Conservation (phyloP, 1,140 invertebrate genomes). For the Micrasema minimum region DNA sequence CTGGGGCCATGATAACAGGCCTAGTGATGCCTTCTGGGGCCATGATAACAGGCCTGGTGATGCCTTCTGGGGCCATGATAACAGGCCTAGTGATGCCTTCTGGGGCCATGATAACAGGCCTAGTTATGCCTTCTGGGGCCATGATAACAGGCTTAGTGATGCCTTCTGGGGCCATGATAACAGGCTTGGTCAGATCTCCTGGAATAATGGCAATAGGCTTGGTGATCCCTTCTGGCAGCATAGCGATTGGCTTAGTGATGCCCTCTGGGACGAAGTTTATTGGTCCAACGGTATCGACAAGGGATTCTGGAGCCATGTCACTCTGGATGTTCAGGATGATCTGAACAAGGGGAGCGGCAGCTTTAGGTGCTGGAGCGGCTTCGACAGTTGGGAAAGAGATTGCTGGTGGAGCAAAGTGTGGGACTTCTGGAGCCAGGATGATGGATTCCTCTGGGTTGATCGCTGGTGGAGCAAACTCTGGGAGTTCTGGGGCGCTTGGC, state of each 20-base stretch:
- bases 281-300: neutral
- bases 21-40: neutral
- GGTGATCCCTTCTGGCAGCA: neutral
- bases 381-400: neutral
- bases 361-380: constrained; percentile 1
- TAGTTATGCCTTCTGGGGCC: neutral
- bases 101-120: constrained; percentile 2
- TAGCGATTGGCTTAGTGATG: neutral
- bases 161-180: neutral
- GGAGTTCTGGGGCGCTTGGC: neutral
- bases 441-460: constrained; percentile 1
- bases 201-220: neutral
- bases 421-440: neutral
- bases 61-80: neutral
- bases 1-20: neutral
- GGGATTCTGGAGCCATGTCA: constrained; percentile 7
- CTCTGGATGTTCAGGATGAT: constrained; percentile 18
- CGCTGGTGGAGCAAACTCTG: neutral
- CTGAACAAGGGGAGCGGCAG: constrained; percentile 20
- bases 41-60: neutral
- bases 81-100: neutral
- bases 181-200: neutral
- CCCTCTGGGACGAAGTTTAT: neutral
- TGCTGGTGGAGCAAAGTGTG: neutral
- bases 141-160: neutral